Evolutionary conservation across 2,888 invertebrate species (phyloP), one percentile per base, ranked within the genome.

Genomic region (Sesia apiformis): DNA sequence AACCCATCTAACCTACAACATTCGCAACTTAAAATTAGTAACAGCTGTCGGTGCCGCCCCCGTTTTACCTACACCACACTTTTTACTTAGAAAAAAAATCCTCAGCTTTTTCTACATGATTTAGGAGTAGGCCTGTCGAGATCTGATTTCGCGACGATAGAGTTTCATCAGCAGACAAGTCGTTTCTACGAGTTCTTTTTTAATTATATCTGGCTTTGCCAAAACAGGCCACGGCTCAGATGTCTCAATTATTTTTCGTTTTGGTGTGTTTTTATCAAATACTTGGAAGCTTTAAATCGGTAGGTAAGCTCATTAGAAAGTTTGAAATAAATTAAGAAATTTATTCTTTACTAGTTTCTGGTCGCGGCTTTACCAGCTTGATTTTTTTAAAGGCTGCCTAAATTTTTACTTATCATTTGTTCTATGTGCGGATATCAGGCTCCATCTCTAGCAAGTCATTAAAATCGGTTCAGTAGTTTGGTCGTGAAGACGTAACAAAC

Each of bases 111-210:
- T 74, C 70, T 72, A 63, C 64, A 65, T 60, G 63, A 71, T 62
- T 64, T 60, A 59, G 63, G 69, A 72, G 69, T 67, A 70, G 74
- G 66, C 67, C 67, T 73, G 65, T 63, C 67, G 71, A 70, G 77
- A 79, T 86, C 83, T 79, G 78, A 81, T 86, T 86, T 83, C 86
- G 79, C 78, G 68, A 75, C 80, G 80, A 82, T 85, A 82, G 81
- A 85, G 79, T 85, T 85, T 83, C 86, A 76, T 75, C 72, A 73
- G 72, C 72, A 76, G 70, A 72, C 73, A 69, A 73, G 70, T 69
- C 74, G 74, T 77, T 85, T 82, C 77, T 84, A 81, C 74, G 83
- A 84, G 77, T 85, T 86, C 83, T 82, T 81, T 52, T 80, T 79
- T 81, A 81, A 83, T 84, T 82, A 80, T 77, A 73, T 79, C 62